Conservation (phyloP, 2,797 vertebrate species). For the Myripristis murdjan region DNA sequence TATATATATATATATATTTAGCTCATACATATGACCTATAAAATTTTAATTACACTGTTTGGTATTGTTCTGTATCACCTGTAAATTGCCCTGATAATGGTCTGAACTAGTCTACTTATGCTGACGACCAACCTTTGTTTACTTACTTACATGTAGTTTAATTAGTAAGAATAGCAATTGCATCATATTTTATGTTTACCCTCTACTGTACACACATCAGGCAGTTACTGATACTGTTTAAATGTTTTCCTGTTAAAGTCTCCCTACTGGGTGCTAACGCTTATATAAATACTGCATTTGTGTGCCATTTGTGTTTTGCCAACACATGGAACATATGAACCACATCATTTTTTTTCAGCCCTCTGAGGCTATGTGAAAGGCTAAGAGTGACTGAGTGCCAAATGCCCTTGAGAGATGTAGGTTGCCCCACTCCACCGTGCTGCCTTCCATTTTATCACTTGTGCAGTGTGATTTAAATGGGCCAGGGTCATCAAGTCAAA, state of each 20-base stretch:
- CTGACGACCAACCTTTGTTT: not conserved
- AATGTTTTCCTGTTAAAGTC: not conserved
- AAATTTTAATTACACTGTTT: not conserved
- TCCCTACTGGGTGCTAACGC: not conserved
- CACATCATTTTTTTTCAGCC: conserved; percentile 12
- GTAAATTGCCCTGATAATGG: not conserved
- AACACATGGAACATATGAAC: not conserved
- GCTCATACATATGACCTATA: too few species aligned
- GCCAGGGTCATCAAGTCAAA: conserved; percentile 48
- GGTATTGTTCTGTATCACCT: not conserved
- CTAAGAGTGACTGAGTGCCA: conserved; percentile 47
- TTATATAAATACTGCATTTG: conserved; percentile 14
- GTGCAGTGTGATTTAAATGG: conserved; percentile 71
- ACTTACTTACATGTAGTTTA: not conserved
- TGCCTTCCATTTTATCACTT: conserved; percentile 31
- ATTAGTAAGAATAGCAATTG: not conserved
- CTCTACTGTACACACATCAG: not conserved
- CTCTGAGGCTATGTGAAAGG: conserved; percentile 25
- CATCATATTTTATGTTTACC: not conserved
- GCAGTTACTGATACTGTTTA: not conserved
- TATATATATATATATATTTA: too few species aligned
- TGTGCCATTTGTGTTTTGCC: conserved; percentile 14
- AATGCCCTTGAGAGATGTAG: conserved; percentile 57
- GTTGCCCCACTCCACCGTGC: conserved; percentile 49
- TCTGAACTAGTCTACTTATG: not conserved